Evolutionary conservation across 2,888 invertebrate genomes (phyloP).

Genomic region (Cetonia aurata): DNA sequence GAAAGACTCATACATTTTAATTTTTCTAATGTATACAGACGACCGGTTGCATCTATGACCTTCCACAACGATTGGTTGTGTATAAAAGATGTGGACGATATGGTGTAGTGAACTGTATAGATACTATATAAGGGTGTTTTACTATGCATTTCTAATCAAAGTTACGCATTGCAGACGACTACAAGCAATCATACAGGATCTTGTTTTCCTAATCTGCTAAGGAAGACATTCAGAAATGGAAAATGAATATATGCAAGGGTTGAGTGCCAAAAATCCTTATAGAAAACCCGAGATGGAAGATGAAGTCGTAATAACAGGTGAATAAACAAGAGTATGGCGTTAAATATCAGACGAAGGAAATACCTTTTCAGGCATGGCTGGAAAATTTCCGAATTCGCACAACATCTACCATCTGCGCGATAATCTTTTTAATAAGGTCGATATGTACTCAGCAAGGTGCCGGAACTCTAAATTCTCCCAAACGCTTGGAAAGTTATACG

Average conservation of each 20-base stretch:
- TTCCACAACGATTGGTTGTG: too few species aligned
- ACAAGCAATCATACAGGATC: too few species aligned
- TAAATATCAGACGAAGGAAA: not conserved
- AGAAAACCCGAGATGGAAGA: conserved; percentile 65
- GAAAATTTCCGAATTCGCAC: conserved; percentile 83
- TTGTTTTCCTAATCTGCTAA: too few species aligned
- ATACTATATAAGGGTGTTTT: too few species aligned
- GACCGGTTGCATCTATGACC: too few species aligned
- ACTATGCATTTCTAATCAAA: too few species aligned
- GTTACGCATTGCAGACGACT: too few species aligned
- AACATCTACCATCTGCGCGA: conserved; percentile 78
- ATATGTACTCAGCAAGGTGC: conserved; percentile 85
- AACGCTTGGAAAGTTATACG: conserved; percentile 76
- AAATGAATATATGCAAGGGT: not conserved
- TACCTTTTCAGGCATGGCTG: conserved; percentile 67
- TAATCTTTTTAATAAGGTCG: conserved; percentile 81
- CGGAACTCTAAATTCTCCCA: conserved; percentile 71
- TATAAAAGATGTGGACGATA: too few species aligned
- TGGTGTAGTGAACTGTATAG: too few species aligned
- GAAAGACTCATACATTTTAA: too few species aligned
- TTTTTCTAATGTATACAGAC: too few species aligned
- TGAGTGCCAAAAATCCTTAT: not conserved
- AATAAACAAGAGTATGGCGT: not conserved
- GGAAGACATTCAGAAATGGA: not conserved
- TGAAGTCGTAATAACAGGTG: conserved; percentile 76